phyloP scores from a whole-genome alignment of 2,113 vertebrate species.

The Bothrops jararaca region DNA sequence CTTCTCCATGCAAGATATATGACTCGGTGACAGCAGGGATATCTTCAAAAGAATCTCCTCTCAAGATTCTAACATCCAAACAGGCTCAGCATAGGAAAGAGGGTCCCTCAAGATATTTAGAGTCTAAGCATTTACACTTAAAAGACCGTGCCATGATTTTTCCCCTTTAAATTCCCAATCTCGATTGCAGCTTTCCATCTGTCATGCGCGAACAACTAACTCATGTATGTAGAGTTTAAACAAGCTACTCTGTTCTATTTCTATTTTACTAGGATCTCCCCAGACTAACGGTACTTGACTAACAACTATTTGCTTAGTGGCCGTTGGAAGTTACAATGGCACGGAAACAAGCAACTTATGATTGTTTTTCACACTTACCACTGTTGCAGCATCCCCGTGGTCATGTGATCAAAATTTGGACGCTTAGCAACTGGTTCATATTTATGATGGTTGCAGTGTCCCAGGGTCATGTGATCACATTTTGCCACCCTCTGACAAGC shows the following conservation, averaged over 20 bases:
- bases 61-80: not conserved
- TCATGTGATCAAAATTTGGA: not conserved
- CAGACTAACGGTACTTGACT: not conserved
- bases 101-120: not conserved
- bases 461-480: not conserved
- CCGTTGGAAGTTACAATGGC: not conserved
- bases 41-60: not conserved
- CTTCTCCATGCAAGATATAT: not conserved
- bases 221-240: not conserved
- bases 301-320: not conserved
- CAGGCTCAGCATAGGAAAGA: not conserved
- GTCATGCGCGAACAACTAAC: not conserved
- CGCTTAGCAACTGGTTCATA: not conserved
- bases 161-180: not conserved
- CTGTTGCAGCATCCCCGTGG: not conserved
- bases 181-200: not conserved
- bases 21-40: not conserved
- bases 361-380: not conserved
- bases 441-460: not conserved
- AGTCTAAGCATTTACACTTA: not conserved
- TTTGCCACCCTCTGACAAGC: not conserved
- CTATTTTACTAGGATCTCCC: not conserved
- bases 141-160: not conserved
- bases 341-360: not conserved
- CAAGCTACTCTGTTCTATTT: not conserved